Conservation (phyloP, 1,140 invertebrate species). For the Philopotamus ludificatus region DNA sequence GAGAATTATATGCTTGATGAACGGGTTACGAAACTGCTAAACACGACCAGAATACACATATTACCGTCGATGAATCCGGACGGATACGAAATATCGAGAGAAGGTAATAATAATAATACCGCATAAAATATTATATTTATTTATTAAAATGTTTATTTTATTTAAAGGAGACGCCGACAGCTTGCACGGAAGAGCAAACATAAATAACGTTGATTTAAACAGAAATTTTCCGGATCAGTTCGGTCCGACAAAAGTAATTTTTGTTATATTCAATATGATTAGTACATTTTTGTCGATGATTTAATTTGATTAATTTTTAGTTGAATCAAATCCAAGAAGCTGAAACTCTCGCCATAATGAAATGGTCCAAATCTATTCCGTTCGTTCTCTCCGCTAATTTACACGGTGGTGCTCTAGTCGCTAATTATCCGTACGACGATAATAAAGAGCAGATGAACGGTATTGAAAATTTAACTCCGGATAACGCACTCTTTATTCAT, state of each 20-base stretch:
- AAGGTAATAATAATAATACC: conserved; percentile 51
- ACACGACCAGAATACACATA: conserved; percentile 85
- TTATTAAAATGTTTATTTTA: conserved; percentile 12
- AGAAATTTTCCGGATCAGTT: conserved; percentile 96
- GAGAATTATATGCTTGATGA: conserved; percentile 76
- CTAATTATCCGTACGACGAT: conserved; percentile 93
- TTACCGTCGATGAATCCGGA: conserved; percentile 98
- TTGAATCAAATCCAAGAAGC: conserved; percentile 68
- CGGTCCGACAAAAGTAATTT: conserved; percentile 60
- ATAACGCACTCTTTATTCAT: conserved; percentile 81
- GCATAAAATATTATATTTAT: no score
- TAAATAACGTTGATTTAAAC: conserved; percentile 86
- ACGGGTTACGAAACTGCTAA: conserved; percentile 73
- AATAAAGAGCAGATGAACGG: conserved; percentile 50
- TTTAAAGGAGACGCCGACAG: conserved; percentile 65
- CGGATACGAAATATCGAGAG: conserved; percentile 79
- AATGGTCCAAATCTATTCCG: conserved; percentile 81
- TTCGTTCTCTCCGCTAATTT: conserved; percentile 97
- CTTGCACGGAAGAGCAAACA: conserved; percentile 75
- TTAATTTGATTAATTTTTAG: conserved; percentile 47
- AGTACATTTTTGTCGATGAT: not conserved
- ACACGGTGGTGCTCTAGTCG: conserved; percentile 91
- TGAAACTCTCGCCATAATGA: conserved; percentile 89
- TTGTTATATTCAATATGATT: not conserved
- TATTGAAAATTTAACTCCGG: conserved; percentile 67